Evolutionary conservation across 1,140 invertebrate species (phyloP), one percentile per base, ranked within the genome.

Genomic region (Monochamus saltuarius): DNA sequence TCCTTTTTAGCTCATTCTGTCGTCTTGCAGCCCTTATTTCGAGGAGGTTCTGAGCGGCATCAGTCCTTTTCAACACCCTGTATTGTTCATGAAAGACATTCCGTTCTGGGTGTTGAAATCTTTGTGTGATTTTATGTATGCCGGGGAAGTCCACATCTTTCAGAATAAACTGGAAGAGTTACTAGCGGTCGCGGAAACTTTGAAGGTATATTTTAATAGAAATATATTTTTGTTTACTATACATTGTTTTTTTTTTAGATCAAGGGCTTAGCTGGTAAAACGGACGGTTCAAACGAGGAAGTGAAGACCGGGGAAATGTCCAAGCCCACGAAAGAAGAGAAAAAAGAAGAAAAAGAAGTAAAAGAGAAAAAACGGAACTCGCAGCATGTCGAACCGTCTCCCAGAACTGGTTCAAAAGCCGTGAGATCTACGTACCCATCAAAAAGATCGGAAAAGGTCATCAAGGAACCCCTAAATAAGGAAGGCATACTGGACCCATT

Each of bases 1-100:
- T 36, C 36, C 22, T 47, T 56, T 71, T 52, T 49, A 85, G 76
- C 79, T 88, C 56, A 84, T 82, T 49, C 65, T 84, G 22, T 86
- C 85, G 2, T 84, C 86, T 10, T 87, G 85, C 66, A 86, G 84
- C 67, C 75, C 84, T 36, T 88, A 87, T 70, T 82, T 88, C 61
- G 84, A 86, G 36, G 77, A 83, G 56, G 72, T 88, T 10, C 73
- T 88, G 37, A 79, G 80, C 16, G 80, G 84, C 51, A 74, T 75
- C 8, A 83, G 83, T 64, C 84, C 84, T 1, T 83, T 81, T 62
- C 82, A 84, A 55, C 85, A 87, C 74, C 85, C 85, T 0, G 85
- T 87, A 36, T 82, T 87, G 19, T 77, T 87, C 38, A 81, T 87
- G 74, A 83, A 83, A 59, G 84, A 85, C 62, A 78, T 85, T 43